phyloP scores from a whole-genome alignment of 2,888 invertebrate genomes.

The Pseudoips prasinana region DNA sequence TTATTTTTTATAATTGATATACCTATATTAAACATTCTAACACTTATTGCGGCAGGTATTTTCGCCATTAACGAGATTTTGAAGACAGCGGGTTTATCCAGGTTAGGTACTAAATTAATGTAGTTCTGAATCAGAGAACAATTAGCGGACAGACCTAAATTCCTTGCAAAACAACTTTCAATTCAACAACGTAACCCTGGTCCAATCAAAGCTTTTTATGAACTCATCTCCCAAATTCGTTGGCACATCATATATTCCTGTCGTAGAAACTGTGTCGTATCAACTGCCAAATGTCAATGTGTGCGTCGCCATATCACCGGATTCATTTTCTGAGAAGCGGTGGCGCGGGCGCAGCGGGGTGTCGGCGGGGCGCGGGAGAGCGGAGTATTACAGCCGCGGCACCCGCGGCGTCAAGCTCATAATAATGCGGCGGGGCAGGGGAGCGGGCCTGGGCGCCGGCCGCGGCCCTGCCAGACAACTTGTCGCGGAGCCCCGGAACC shows the following conservation, averaged over 20 bases:
- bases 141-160: conserved; percentile 7
- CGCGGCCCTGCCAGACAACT: conserved; percentile 75
- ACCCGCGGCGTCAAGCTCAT: conserved; percentile 53
- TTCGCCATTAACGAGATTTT: no score
- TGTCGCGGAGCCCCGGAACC: conserved; percentile 67
- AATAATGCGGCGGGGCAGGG: conserved; percentile 42
- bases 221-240: conserved; percentile 7
- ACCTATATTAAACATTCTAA: no score
- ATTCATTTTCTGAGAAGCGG: conserved; percentile 69
- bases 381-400: conserved; percentile 11
- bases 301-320: conserved; percentile 40
- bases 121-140: no score
- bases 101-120: no score
- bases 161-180: no score
- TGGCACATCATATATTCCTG: conserved; percentile 19
- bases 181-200: conserved; percentile 1
- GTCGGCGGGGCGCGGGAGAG: conserved; percentile 30
- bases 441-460: conserved; percentile 35
- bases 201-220: conserved; percentile 1
- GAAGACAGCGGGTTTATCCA: no score
- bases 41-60: no score
- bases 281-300: conserved; percentile 41
- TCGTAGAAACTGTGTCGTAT: conserved; percentile 35
- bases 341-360: conserved; percentile 52
- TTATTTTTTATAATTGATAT: no score